Percentiles rank a stretch among this genome's conserved stretches.
Conservation (phyloP, 92 coral and sea anemone species). For the Galaxea fascicularis region DNA sequence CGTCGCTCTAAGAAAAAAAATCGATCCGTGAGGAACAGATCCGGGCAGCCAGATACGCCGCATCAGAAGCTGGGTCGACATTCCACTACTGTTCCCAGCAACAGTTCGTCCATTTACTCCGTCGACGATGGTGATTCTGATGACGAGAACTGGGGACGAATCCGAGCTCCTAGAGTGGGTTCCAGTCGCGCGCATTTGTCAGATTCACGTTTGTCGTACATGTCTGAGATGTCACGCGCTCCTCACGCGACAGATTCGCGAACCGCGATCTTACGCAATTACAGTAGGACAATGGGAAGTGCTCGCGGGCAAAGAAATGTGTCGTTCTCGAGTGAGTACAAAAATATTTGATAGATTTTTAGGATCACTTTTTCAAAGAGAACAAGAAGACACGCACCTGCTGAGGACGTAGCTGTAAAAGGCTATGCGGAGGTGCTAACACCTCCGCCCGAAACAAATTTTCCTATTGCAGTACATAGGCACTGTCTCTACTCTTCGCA, state of each 20-base stretch:
- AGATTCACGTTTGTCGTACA: constrained; percentile 27
- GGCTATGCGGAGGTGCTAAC: too few species aligned
- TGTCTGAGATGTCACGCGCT: constrained; percentile 24
- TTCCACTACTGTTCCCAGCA: constrained; percentile 8
- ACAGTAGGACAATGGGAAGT: constrained; percentile 32
- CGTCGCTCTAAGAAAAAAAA: constrained; percentile 39
- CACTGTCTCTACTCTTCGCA: too few species aligned
- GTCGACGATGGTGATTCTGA: constrained; percentile 27
- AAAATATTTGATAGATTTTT: too few species aligned
- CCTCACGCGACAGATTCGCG: constrained; percentile 40
- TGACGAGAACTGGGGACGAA: constrained; percentile 48
- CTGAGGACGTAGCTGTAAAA: too few species aligned
- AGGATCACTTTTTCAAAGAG: too few species aligned
- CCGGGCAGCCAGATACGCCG: constrained; percentile 52
- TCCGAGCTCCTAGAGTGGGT: constrained; percentile 11
- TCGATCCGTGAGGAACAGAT: constrained; percentile 21
- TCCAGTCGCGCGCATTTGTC: constrained; percentile 44
- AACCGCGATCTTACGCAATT: constrained; percentile 27
- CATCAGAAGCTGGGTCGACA: constrained; percentile 28
- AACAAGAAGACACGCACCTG: not conserved
- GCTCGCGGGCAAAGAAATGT: constrained; percentile 23
- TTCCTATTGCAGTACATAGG: too few species aligned
- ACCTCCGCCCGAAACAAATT: too few species aligned
- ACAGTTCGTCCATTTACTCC: constrained; percentile 42
- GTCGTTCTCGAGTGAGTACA: constrained; percentile 28